Base-by-base conservation (phyloP, 1,140 invertebrate species). In the Propsilocerus akamusi region DNA sequence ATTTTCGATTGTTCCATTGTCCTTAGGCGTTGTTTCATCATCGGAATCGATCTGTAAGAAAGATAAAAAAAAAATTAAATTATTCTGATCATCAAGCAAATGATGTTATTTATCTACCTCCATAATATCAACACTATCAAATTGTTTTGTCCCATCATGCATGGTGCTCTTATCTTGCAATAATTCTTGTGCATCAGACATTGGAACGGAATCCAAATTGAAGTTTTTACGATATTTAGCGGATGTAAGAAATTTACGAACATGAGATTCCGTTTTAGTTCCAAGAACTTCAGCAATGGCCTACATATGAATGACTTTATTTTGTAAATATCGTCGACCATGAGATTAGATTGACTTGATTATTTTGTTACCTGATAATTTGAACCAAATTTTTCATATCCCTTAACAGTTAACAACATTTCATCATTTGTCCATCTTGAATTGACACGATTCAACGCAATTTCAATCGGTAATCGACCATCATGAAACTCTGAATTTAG, bases 241-340 rank as follows among this genome's bases (percentile, higher is more conserved):
- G 64, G n/a, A n/a, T n/a, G n/a, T n/a, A 86, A 95, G 69, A 47
- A 97, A 97, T 25, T 79, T 83, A 50, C 86, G 78, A 14, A 97
- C 73, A 64, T 97, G 92, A 26, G 81, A 77, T 65, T 96, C 91
- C 3, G 85, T 93, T 70, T 97, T 97, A 23, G 91, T 97, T 48
- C 89, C 88, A 52, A 97, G 81, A 5, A 93, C 81, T 67, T 97
- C 91, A 12, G 93, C 89, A 53, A 97, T 96, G 22, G 88, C 87
- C 63, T 65, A 41, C 5, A 17, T 20, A 41, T 41, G 14, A 41
- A n/a, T n/a, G n/a, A n/a, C n/a, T n/a, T n/a, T n/a, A n/a, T n/a
- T n/a, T n/a, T n/a, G n/a, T n/a, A 14, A 41, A 37, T 37, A 34
- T 34, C n/a, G 11, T n/a, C 14, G 28, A 30, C 6, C 7, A 12